phyloP scores from a whole-genome alignment of 1,140 invertebrate genomes.

The Eulimnadia texana region DNA sequence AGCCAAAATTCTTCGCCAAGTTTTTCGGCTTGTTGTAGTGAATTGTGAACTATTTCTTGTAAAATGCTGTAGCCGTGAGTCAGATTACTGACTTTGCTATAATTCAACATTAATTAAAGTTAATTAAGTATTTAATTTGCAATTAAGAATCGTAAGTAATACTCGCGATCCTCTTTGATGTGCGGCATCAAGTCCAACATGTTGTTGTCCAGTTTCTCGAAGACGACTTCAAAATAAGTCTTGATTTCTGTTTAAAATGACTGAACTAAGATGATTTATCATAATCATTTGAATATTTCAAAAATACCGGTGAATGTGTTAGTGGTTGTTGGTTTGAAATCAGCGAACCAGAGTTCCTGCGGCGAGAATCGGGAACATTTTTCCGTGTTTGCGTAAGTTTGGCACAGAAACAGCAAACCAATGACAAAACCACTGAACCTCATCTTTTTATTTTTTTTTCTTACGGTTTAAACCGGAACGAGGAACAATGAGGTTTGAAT shows the following conservation, averaged over 20 bases:
- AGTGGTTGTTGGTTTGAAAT: background rate
- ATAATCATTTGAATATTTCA: no score
- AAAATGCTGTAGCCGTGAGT: background rate
- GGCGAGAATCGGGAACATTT: background rate
- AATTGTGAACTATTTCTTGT: background rate
- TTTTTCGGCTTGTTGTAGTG: background rate
- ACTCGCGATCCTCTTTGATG: background rate
- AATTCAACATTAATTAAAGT: background rate
- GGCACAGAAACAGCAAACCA: background rate
- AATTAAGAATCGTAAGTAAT: background rate
- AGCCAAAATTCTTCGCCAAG: no score
- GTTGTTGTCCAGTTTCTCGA: background rate
- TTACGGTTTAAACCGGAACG: no score
- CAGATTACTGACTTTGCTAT: background rate
- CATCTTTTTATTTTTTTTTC: background rate
- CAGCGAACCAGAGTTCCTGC: background rate
- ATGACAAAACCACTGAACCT: background rate
- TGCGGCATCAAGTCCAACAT: background rate
- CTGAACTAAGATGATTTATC: no score
- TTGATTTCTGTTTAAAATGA: background rate
- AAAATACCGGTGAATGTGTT: background rate
- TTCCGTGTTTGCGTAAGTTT: background rate
- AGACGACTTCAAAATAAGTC: background rate
- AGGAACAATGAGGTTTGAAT: background rate
- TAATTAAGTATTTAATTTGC: background rate